Percentiles rank a stretch among this genome's conserved stretches.
These are phyloP conservation scores for Campopleginae sp. DNA, from an alignment of 2,888 invertebrate genomes.

Conservation along the genomic window DNA sequence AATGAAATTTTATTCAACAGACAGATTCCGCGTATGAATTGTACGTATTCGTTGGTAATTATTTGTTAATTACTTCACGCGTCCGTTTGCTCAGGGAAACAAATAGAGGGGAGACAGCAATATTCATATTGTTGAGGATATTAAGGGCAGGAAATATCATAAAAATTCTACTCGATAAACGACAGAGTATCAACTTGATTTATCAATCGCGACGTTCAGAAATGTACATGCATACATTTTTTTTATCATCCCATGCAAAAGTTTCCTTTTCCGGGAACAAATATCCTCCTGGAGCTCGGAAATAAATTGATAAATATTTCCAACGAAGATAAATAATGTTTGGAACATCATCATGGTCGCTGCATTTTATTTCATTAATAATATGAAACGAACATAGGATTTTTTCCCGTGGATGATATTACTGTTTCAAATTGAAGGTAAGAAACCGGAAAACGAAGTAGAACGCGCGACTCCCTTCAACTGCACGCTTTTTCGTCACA, in stretches of 20 bases:
- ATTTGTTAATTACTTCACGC: conserved; percentile 4
- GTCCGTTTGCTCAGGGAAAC: not conserved
- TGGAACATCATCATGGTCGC: not conserved
- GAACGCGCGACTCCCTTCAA: conserved; percentile 42
- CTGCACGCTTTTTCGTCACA: conserved; percentile 47
- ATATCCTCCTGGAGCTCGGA: not conserved
- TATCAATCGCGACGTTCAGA: not conserved
- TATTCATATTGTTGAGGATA: conserved; percentile 4
- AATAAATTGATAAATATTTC: not conserved
- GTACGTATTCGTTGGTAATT: not conserved
- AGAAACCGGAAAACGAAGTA: conserved; percentile 7
- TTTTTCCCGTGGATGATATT: conserved; percentile 25
- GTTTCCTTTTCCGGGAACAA: not conserved
- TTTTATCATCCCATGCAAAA: not conserved
- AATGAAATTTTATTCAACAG: conserved; percentile 4
- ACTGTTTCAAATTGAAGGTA: conserved; percentile 17
- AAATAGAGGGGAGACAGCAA: not conserved
- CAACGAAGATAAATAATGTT: not conserved
- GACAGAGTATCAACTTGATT: not conserved
- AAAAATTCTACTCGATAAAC: not conserved
- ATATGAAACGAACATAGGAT: not conserved
- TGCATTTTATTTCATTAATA: not conserved
- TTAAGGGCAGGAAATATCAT: not conserved
- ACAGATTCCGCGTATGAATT: not conserved
- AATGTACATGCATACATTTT: not conserved